phyloP scores from a whole-genome alignment of 2,888 invertebrate species.

The Bombylius discolor region DNA sequence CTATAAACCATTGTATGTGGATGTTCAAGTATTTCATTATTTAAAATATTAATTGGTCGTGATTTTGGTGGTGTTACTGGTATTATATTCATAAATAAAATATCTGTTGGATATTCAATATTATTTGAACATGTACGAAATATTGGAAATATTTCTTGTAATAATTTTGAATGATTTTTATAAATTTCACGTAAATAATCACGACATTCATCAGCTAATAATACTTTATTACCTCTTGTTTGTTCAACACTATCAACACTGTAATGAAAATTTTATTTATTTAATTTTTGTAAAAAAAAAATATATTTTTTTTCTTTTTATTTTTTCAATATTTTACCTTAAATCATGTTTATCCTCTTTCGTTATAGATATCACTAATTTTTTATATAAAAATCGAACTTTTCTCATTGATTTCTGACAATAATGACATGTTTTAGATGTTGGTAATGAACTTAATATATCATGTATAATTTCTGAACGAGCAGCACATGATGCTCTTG shows the following conservation, averaged over 20 bases:
- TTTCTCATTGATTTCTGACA: constrained; percentile 24
- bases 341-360: constrained; percentile 25
- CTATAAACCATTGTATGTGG: constrained; percentile 61
- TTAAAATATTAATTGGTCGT: constrained; percentile 46
- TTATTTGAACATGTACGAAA: constrained; percentile 38
- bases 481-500: constrained; percentile 29
- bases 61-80: constrained; percentile 78
- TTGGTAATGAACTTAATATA: constrained; percentile 21
- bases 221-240: constrained; percentile 27
- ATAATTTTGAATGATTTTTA: constrained; percentile 52
- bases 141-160: constrained; percentile 59
- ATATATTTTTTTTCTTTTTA: too few species aligned
- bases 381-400: constrained; percentile 26
- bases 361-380: constrained; percentile 26
- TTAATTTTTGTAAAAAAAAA: background rate
- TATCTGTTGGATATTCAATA: constrained; percentile 54
- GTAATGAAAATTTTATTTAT: background rate
- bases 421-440: constrained; percentile 25
- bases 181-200: constrained; percentile 59
- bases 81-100: constrained; percentile 73
- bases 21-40: constrained; percentile 55
- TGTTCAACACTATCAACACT: background rate
- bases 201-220: constrained; percentile 54
- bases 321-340: constrained; percentile 5
- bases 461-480: constrained; percentile 27